A percentile compares a stretch with the other conserved stretches of the same genome.
These are phyloP conservation scores for Papilio polyxenes DNA, from an alignment of 1,140 invertebrate species.

Conservation along the genomic window DNA sequence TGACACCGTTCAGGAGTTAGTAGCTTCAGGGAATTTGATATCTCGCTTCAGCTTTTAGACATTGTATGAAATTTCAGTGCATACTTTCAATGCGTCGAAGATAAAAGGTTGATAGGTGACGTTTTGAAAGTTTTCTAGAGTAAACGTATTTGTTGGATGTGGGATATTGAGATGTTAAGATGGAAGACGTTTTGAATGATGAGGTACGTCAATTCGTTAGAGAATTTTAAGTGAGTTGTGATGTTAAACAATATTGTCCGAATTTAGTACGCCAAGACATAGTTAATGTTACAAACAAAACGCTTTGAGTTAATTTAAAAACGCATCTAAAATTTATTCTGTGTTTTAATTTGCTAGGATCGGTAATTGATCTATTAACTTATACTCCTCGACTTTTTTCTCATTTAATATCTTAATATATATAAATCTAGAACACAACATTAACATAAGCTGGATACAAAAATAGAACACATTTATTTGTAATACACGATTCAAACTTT, in stretches of 20 bases:
- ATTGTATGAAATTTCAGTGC: constrained; percentile 17
- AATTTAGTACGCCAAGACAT: too few relatives aligned
- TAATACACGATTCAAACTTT: not conserved
- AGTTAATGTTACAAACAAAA: too few relatives aligned
- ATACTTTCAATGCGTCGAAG: not conserved
- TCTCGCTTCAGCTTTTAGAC: not conserved
- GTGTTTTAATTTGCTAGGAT: too few relatives aligned
- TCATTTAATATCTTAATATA: not conserved
- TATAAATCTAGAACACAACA: not conserved
- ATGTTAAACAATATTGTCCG: too few relatives aligned
- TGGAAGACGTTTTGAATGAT: constrained; percentile 1
- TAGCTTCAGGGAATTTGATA: constrained; percentile 8
- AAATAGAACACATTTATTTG: not conserved
- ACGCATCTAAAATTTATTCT: too few relatives aligned
- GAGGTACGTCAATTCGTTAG: not conserved
- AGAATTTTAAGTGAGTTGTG: too few relatives aligned
- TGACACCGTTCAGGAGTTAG: not conserved
- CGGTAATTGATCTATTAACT: too few relatives aligned
- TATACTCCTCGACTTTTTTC: too few relatives aligned
- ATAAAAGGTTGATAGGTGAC: constrained; percentile 3
- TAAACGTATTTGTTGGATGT: not conserved
- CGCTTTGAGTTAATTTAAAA: too few relatives aligned
- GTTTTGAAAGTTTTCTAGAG: not conserved
- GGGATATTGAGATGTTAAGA: not conserved
- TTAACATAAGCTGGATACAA: not conserved